Base-by-base conservation (phyloP, 2,888 invertebrate species). In the Lochmaea capreae region DNA sequence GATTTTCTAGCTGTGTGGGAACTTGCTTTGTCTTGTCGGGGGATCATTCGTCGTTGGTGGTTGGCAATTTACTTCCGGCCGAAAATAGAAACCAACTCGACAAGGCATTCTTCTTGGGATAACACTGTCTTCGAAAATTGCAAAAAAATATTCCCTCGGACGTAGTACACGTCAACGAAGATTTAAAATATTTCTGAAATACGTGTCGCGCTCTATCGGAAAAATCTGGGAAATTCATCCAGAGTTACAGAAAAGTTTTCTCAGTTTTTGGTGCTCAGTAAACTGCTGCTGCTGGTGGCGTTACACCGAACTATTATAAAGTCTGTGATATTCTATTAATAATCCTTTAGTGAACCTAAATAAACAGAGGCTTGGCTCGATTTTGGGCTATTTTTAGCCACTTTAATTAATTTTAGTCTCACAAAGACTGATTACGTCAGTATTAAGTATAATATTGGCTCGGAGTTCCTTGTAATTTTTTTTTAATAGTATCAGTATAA, bases 391-490 rank as follows among this genome's bases (percentile, higher is more conserved):
- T 79, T 78, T 78, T 79, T 79, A 79, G 78, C 65, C 43, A 49
- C 59, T 66, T 73, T 78, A 79, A 81, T 80, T 81, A 81, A 81
- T 79, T 81, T 80, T 80, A 76, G 79, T 67, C 79, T 78, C 79
- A 81, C 78, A 80, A 79, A 80, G 71, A 73, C 67, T 54, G 71
- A 65, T 78, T 78, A 78, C 78, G 78, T 78, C 75, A 78, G 74
- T 9, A 62, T 65, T 49, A 72, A 72, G 65, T 72, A 65, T 75
- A 72, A 63, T 62, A 68, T 63, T 72, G 54, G 75, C 75, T 74
- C 67, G 65, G 72, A 59, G 65, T 65, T 57, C 43, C 11, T 67
- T 70, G 22, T 63, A 63, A 59, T 59, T 63, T 63, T 61, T n/a
- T 22, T 63, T 63, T 39, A 62, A 39, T 18, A 16, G 39, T n/a